A percentile compares a stretch with the other conserved stretches of the same genome.
phyloP scores from a whole-genome alignment of 1,140 invertebrate species.

The Zeugodacus cucurbitae region DNA sequence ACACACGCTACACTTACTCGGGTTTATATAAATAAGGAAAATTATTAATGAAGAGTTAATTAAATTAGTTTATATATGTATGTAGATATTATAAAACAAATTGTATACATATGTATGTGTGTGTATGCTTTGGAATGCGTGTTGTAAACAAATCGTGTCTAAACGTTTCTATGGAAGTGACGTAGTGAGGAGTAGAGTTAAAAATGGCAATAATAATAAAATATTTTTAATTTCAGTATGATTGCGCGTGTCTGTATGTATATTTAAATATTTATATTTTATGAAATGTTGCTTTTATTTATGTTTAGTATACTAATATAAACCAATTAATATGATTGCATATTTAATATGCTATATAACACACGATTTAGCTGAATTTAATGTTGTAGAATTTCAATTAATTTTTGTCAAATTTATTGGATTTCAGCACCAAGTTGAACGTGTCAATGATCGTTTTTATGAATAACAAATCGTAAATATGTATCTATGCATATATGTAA shows the following conservation, averaged over 20 bases:
- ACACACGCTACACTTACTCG: constrained; percentile 22
- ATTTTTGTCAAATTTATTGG: constrained; percentile 48
- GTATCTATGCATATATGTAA: constrained; percentile 39
- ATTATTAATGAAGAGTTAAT: constrained; percentile 9
- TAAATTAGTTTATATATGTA: constrained; percentile 20
- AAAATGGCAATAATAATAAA: not conserved
- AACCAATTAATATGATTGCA: not conserved
- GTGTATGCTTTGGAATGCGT: constrained; percentile 29
- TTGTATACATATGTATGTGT: not conserved
- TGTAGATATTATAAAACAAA: constrained; percentile 17
- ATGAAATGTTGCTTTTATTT: not conserved
- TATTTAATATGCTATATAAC: not conserved
- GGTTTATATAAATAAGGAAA: not conserved
- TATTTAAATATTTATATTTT: not conserved
- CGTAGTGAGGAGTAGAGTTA: not conserved
- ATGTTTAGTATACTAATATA: not conserved
- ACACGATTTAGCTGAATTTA: not conserved
- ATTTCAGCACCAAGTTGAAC: constrained; percentile 65
- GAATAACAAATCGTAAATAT: constrained; percentile 43
- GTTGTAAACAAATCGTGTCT: constrained; percentile 10
- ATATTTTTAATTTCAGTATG: not conserved
- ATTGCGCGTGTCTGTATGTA: not conserved
- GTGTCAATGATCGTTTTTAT: constrained; percentile 8
- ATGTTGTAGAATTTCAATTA: not conserved
- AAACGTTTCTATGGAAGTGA: not conserved